A percentile compares a stretch with the other conserved stretches of the same genome.
Evolutionary conservation across 64 coral and sea anemone species (phyloP).

Genomic region (Stichodactyla helianthus): DNA sequence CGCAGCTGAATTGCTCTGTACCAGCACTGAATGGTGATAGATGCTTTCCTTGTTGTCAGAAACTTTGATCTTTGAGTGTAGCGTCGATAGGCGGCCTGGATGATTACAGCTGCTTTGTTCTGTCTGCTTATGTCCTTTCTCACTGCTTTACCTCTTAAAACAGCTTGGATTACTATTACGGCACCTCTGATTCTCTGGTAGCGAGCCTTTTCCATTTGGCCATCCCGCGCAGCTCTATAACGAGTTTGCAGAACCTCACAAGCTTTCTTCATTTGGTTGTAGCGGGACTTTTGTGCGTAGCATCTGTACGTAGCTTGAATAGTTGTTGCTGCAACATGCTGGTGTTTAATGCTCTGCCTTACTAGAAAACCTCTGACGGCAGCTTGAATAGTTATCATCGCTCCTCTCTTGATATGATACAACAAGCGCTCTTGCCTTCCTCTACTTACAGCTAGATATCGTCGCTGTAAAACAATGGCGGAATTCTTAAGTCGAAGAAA

Average conservation of each 20-base stretch:
- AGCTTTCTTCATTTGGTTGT: conserved; percentile 35
- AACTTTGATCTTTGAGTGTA: conserved; percentile 16
- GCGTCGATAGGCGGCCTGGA: conserved; percentile 50
- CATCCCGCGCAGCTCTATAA: conserved; percentile 39
- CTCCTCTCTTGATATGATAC: conserved; percentile 28
- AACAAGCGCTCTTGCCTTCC: conserved; percentile 22
- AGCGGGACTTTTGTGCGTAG: conserved; percentile 34
- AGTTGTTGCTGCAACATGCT: conserved; percentile 49
- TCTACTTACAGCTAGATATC: conserved; percentile 26
- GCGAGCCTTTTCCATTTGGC: background rate
- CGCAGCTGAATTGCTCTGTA: conserved; percentile 28
- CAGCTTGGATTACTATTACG: conserved; percentile 49
- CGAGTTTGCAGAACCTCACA: conserved; percentile 39
- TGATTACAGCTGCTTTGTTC: conserved; percentile 27
- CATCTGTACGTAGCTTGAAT: conserved; percentile 81
- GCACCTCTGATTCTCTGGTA: conserved; percentile 23
- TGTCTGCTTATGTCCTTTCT: conserved; percentile 8
- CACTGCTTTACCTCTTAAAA: conserved; percentile 17
- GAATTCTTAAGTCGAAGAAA: conserved; percentile 42
- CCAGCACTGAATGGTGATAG: conserved; percentile 20
- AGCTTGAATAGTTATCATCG: conserved; percentile 60
- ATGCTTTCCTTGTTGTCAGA: background rate
- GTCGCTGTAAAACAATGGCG: conserved; percentile 42
- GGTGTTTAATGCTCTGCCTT: conserved; percentile 26
- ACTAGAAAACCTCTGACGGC: conserved; percentile 54